Evolutionary conservation across 2,888 invertebrate species (phyloP).

Genomic region (Saturnia japonica): DNA sequence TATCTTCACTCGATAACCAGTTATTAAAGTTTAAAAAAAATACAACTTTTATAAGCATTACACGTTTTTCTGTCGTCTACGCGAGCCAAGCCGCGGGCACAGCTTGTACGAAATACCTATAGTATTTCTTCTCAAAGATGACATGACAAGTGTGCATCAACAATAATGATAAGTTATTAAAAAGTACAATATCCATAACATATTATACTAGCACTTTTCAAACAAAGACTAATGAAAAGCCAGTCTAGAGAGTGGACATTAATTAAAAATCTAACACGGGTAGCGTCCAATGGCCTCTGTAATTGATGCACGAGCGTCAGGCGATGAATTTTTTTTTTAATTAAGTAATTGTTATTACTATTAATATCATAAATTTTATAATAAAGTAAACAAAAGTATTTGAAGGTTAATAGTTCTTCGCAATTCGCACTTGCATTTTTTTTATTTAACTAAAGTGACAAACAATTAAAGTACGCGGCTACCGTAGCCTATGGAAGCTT

Average conservation of each 20-base stretch:
- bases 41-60: no score
- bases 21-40: no score
- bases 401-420: neutral
- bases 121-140: neutral
- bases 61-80: no score
- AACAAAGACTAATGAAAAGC: constrained; percentile 7
- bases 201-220: constrained; percentile 3
- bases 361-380: neutral
- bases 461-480: no score
- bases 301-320: constrained; percentile 6
- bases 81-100: no score
- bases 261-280: constrained; percentile 5
- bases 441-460: no score
- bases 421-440: no score
- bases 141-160: neutral
- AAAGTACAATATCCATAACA: constrained; percentile 1
- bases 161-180: neutral
- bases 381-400: neutral
- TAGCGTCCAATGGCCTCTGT: constrained; percentile 1
- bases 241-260: neutral
- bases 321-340: neutral
- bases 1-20: no score
- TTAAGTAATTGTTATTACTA: neutral
- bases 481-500: no score
- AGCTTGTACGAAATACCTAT: neutral